phyloP scores from a whole-genome alignment of 2,113 vertebrate species.

The Sprattus sprattus region DNA sequence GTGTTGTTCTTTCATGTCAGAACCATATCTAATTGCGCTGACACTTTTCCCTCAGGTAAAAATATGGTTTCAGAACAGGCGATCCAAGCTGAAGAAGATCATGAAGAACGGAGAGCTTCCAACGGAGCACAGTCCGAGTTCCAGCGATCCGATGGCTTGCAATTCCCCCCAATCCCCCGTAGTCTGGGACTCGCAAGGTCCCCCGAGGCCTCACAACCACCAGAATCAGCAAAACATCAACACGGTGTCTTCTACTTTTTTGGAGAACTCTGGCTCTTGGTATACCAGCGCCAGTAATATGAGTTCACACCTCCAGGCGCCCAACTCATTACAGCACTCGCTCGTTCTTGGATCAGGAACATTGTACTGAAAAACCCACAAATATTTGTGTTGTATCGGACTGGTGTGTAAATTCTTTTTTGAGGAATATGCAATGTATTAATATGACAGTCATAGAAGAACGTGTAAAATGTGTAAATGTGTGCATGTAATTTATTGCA shows the following conservation, averaged over 20 bases:
- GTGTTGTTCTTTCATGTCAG: background rate
- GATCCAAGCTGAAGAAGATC: slow-evolving; percentile 99
- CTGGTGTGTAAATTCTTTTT: slow-evolving; percentile 85
- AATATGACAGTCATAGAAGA: slow-evolving; percentile 84
- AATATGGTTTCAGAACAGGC: slow-evolving; percentile 99
- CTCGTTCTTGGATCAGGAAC: slow-evolving; percentile 95
- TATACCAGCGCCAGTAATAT: slow-evolving; percentile 82
- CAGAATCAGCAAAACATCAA: slow-evolving; percentile 82
- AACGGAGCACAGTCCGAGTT: slow-evolving; percentile 96
- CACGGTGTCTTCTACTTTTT: slow-evolving; percentile 85
- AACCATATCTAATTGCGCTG: background rate
- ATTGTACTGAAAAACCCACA: slow-evolving; percentile 82
- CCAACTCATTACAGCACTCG: slow-evolving; percentile 92
- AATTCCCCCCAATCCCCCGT: slow-evolving; percentile 98
- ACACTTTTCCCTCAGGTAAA: slow-evolving; percentile 78
- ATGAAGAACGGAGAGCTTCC: slow-evolving; percentile 98
- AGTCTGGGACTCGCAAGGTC: slow-evolving; percentile 95
- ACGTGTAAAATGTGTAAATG: slow-evolving; percentile 94
- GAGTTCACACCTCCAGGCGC: slow-evolving; percentile 86
- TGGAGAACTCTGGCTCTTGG: slow-evolving; percentile 91
- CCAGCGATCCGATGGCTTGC: slow-evolving; percentile 98
- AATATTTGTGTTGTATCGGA: slow-evolving; percentile 74
- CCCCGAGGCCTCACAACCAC: slow-evolving; percentile 80
- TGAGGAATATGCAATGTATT: slow-evolving; percentile 90
- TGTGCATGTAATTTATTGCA: slow-evolving; percentile 99